Percentiles rank a stretch among this genome's conserved stretches.
Conservation (phyloP, 2,797 vertebrate genomes). For the Pitangus sulphuratus region DNA sequence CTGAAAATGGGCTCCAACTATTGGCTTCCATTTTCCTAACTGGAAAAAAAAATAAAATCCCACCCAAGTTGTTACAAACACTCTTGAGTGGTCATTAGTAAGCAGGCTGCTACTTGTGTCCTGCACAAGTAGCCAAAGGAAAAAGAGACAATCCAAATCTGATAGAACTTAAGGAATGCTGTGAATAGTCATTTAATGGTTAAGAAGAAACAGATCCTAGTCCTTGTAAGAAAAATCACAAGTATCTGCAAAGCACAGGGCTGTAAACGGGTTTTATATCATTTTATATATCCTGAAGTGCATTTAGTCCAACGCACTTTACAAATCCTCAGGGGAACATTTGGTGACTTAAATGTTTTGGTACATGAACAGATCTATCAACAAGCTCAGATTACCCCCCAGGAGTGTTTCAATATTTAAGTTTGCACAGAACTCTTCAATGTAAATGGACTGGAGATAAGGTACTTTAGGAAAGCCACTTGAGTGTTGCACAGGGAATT, state of each 20-base stretch:
- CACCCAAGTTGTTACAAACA: neutral
- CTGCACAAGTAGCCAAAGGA: neutral
- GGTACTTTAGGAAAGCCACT: neutral
- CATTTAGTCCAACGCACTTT: neutral
- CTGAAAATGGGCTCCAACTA: neutral
- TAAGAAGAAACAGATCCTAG: neutral
- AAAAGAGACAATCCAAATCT: neutral
- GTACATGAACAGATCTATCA: neutral
- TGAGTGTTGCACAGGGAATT: neutral
- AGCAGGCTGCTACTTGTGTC: neutral
- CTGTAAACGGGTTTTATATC: neutral
- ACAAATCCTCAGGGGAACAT: neutral
- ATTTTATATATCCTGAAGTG: neutral
- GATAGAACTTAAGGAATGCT: neutral
- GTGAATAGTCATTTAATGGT: neutral
- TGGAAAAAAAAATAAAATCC: neutral
- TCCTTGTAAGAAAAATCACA: neutral
- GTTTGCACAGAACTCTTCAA: neutral
- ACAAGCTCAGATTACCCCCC: neutral
- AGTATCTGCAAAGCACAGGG: neutral
- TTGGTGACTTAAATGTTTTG: neutral
- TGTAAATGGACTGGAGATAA: neutral
- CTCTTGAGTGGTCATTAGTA: neutral
- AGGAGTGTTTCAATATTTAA: neutral
- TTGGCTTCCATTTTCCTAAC: neutral